Conservation (phyloP, 2,797 vertebrate species). For the Fratercula arctica region DNA sequence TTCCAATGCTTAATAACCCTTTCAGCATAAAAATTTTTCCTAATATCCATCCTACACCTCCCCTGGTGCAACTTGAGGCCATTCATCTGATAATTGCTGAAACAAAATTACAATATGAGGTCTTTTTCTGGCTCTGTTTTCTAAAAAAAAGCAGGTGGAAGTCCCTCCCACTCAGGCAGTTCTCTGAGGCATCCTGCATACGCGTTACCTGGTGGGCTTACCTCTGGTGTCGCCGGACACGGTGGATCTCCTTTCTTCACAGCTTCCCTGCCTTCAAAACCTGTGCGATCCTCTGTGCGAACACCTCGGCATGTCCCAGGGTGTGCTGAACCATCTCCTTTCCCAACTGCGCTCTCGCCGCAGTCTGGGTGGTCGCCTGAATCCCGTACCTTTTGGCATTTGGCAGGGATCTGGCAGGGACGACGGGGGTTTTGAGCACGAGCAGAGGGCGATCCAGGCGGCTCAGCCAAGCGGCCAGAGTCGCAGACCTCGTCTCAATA, state of each 20-base stretch:
- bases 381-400: not conserved
- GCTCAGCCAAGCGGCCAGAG: not conserved
- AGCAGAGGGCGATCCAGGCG: not conserved
- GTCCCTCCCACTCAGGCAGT: not conserved
- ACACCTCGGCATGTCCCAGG: rapidly evolving
- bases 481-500: not conserved
- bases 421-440: not conserved
- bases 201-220: too few species aligned
- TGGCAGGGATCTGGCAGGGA: not conserved
- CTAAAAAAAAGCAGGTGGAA: not conserved
- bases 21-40: too few species aligned
- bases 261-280: not conserved
- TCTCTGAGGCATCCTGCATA: not conserved
- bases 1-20: too few species aligned
- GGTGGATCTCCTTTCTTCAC: rapidly evolving
- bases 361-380: not conserved
- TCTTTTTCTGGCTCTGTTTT: not conserved
- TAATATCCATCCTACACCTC: too few species aligned
- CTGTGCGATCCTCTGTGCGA: rapidly evolving
- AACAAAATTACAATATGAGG: not conserved
- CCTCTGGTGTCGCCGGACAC: not conserved
- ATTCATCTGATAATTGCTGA: not conserved
- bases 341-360: not conserved
- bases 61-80: too few species aligned
- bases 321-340: too few species aligned